Percentiles rank a stretch among this genome's conserved stretches.
Conservation (phyloP, 2,113 vertebrate species). For the Calonectris borealis region DNA sequence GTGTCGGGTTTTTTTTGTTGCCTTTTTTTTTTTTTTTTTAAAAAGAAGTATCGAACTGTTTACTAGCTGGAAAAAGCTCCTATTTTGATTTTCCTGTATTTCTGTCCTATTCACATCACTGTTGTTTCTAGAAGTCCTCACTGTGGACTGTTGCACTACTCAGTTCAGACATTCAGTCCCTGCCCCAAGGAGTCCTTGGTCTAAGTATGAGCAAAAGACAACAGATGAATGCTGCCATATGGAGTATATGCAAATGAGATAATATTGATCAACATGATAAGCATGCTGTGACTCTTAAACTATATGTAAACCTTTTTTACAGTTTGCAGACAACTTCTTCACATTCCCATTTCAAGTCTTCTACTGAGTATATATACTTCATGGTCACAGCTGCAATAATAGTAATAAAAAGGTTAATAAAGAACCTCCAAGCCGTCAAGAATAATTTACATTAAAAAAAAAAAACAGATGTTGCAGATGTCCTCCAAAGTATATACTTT, state of each 20-base stretch:
- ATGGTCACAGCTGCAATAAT: background rate
- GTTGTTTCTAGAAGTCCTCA: background rate
- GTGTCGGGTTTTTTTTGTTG: background rate
- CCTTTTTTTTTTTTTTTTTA: background rate
- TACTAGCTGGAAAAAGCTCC: background rate
- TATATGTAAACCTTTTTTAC: conserved; percentile 29
- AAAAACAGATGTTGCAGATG: background rate
- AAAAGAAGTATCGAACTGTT: background rate
- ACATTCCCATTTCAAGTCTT: background rate
- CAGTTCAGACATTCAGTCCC: background rate
- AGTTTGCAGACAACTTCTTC: conserved; percentile 42
- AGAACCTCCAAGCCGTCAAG: background rate
- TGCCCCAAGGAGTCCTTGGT: conserved; percentile 44
- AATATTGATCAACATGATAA: conserved; percentile 65
- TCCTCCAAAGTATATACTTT: background rate
- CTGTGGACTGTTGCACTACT: background rate
- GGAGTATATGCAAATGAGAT: conserved; percentile 61
- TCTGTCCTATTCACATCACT: background rate
- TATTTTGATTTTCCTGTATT: background rate
- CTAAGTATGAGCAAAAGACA: conserved; percentile 45
- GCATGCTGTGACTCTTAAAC: conserved; percentile 55
- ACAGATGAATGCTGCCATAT: conserved; percentile 63
- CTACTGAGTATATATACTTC: background rate
- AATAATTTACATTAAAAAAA: background rate
- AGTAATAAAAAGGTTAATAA: conserved; percentile 1